These are phyloP conservation scores for Drosophila paramelanica DNA, from an alignment of 2,888 invertebrate genomes.

Conservation along the genomic window DNA sequence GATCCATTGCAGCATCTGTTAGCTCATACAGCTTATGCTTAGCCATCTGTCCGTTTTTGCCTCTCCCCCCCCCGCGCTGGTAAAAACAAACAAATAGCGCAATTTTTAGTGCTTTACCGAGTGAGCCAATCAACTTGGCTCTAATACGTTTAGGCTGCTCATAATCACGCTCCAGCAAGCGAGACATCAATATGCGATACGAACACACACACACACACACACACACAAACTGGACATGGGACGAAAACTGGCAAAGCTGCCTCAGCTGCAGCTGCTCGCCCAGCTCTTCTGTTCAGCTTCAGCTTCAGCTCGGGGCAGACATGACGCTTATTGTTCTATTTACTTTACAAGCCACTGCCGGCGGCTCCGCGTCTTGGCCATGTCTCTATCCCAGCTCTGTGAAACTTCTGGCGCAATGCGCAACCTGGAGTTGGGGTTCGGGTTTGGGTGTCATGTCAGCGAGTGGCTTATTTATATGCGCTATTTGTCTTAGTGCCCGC, in stretches of 20 bases:
- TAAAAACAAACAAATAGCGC: conserved; percentile 63
- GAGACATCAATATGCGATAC: conserved; percentile 53
- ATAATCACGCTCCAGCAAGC: conserved; percentile 72
- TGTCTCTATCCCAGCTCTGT: conserved; percentile 14
- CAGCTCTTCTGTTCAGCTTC: conserved; percentile 4
- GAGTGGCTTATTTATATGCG: conserved; percentile 73
- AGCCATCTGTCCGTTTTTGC: conserved; percentile 59
- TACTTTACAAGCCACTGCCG: conserved; percentile 47
- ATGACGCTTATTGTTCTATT: conserved; percentile 72
- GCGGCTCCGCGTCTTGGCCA: conserved; percentile 4
- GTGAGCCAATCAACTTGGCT: conserved; percentile 56
- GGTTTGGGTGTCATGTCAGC: conserved; percentile 26
- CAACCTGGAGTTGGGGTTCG: not conserved
- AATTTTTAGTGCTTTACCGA: conserved; percentile 49
- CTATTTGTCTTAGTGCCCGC: conserved; percentile 72
- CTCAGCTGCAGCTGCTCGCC: conserved; percentile 9
- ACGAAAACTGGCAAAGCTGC: conserved; percentile 9
- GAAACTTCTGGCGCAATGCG: conserved; percentile 6
- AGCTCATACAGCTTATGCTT: conserved; percentile 46
- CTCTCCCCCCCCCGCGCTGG: conserved; percentile 20
- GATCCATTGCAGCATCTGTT: conserved; percentile 54
- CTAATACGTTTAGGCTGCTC: conserved; percentile 75
- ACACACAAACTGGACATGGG: conserved; percentile 13
- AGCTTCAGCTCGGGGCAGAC: conserved; percentile 29
- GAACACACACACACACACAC: conserved; percentile 15